These are phyloP conservation scores for Brienomyrus longianalis DNA, from an alignment of 2,113 vertebrate genomes.

Conservation along the genomic window DNA sequence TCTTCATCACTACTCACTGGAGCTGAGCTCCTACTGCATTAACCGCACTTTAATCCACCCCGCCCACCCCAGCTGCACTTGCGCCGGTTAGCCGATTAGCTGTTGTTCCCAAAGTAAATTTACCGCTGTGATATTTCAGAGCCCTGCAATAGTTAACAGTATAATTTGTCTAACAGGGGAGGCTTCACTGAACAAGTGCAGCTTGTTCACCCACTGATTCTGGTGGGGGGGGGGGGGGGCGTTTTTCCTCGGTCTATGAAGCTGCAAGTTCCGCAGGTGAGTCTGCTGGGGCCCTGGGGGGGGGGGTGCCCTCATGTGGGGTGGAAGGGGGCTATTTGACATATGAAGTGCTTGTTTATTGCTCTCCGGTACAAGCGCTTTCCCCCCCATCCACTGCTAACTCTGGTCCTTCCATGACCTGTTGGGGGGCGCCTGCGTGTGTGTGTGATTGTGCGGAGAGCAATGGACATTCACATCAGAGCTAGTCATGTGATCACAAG, in stretches of 20 bases:
- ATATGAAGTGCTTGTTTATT: neutral
- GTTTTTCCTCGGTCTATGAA: neutral
- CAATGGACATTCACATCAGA: neutral
- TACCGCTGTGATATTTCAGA: neutral
- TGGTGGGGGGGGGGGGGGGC: neutral
- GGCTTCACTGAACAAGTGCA: neutral
- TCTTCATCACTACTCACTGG: neutral
- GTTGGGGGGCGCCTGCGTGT: neutral
- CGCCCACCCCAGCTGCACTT: neutral
- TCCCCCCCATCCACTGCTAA: neutral
- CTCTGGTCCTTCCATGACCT: neutral
- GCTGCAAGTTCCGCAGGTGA: neutral
- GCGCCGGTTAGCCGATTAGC: neutral
- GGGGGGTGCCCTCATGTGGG: no score
- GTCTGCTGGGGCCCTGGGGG: slow-evolving; percentile 21
- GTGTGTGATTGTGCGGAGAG: neutral
- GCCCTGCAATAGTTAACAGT: neutral
- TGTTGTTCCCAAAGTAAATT: neutral
- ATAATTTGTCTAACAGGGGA: neutral
- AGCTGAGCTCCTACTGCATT: slow-evolving; percentile 13
- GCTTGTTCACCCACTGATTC: slow-evolving; percentile 5
- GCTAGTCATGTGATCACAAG: neutral
- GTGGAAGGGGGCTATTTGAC: no score
- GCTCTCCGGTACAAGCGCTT: neutral
- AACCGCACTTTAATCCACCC: slow-evolving; percentile 9